Percentiles rank a stretch among this genome's conserved stretches.
These are phyloP conservation scores for Oreotrochilus melanogaster DNA, from an alignment of 2,113 vertebrate species.

Conservation along the genomic window DNA sequence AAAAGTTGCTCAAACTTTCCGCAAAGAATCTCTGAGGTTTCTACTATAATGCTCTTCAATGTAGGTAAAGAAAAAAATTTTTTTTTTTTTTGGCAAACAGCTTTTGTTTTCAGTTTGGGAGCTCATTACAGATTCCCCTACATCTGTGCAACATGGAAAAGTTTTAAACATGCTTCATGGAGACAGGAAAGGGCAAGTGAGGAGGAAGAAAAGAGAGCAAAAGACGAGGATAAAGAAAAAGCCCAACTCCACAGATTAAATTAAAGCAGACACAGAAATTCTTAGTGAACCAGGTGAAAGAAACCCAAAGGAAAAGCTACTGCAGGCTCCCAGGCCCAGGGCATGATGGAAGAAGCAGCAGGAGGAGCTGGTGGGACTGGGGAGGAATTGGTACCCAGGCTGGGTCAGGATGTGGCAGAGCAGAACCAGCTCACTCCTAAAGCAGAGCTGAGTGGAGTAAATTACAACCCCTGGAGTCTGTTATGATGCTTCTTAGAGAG, in stretches of 20 bases:
- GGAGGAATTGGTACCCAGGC: not conserved
- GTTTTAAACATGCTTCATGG: constrained; percentile 24
- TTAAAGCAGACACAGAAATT: constrained; percentile 28
- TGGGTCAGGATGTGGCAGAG: not conserved
- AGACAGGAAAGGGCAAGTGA: not conserved
- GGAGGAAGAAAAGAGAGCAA: not conserved
- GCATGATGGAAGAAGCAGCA: not conserved
- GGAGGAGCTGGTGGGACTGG: not conserved
- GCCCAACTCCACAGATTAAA: constrained; percentile 55
- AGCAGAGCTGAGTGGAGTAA: not conserved
- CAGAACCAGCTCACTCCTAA: not conserved
- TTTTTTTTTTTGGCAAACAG: not conserved
- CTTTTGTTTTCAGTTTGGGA: constrained; percentile 14
- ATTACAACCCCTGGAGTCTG: constrained; percentile 34
- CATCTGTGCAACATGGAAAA: not conserved
- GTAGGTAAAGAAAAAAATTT: not conserved
- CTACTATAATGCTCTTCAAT: not conserved
- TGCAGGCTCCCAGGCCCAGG: not conserved
- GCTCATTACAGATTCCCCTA: constrained; percentile 27
- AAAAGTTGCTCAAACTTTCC: not conserved
- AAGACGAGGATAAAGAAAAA: not conserved
- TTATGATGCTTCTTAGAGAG: constrained; percentile 31
- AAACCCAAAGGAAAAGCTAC: not conserved
- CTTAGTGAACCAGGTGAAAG: not conserved
- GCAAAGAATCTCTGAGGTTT: not conserved